These are phyloP conservation scores for Lycia hirtaria DNA, from an alignment of 2,888 invertebrate species.

Conservation along the genomic window DNA sequence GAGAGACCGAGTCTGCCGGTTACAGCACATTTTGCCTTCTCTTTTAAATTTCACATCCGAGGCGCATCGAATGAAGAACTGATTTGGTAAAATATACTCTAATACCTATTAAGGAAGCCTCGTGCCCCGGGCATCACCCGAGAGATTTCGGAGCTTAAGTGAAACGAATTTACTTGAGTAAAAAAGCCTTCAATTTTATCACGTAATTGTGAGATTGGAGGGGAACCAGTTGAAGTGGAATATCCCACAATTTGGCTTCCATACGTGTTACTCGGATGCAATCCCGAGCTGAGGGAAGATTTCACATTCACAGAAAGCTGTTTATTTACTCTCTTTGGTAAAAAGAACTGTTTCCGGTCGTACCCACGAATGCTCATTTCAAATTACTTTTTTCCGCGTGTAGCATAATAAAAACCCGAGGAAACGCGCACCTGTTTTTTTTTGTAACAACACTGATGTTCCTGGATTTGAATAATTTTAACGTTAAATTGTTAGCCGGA, in stretches of 20 bases:
- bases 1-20: slow-evolving; percentile 4
- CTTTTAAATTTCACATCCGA: slow-evolving; percentile 47
- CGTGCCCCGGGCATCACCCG: slow-evolving; percentile 47
- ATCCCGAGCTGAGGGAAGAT: background rate
- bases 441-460: slow-evolving; percentile 16
- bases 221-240: slow-evolving; percentile 39
- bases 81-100: slow-evolving; percentile 53
- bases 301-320: background rate
- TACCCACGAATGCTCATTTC: slow-evolving; percentile 1
- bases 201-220: slow-evolving; percentile 63
- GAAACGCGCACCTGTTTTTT: slow-evolving; percentile 12
- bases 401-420: slow-evolving; percentile 16
- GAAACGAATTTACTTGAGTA: slow-evolving; percentile 65
- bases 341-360: background rate
- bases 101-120: slow-evolving; percentile 52
- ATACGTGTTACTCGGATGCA: slow-evolving; percentile 31
- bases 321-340: background rate
- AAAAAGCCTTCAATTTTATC: slow-evolving; percentile 68
- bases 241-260: slow-evolving; percentile 37
- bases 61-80: slow-evolving; percentile 47
- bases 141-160: slow-evolving; percentile 61
- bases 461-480: slow-evolving; percentile 15
- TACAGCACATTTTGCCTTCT: slow-evolving; percentile 9
- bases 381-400: background rate
- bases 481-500: slow-evolving; percentile 22